Percentiles rank a stretch among this genome's conserved stretches.
Evolutionary conservation across 2,797 vertebrate species (phyloP).

Genomic region (Chelmon rostratus): DNA sequence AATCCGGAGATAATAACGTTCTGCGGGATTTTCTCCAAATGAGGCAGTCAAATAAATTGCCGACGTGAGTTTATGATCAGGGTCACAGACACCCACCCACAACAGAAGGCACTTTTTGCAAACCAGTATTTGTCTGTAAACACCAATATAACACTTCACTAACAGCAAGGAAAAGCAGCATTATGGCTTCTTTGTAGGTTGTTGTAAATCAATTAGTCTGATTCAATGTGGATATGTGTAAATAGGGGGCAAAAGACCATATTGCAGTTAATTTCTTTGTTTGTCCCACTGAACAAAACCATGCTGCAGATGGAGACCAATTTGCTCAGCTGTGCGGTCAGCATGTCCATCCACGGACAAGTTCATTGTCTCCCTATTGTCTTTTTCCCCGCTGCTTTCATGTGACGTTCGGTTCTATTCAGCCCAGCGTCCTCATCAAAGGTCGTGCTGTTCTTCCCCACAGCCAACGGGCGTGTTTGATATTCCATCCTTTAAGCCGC

Average conservation of each 20-base stretch:
- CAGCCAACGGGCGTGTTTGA: constrained; percentile 66
- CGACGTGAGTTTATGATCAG: constrained; percentile 38
- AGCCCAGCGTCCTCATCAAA: constrained; percentile 69
- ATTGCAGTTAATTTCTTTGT: constrained; percentile 24
- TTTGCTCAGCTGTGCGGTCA: constrained; percentile 40
- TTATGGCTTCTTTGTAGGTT: neutral
- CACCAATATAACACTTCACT: constrained; percentile 32
- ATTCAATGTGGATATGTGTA: neutral
- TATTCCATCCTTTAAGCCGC: constrained; percentile 70
- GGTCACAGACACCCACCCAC: constrained; percentile 51
- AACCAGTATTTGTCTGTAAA: constrained; percentile 28
- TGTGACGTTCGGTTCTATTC: constrained; percentile 50
- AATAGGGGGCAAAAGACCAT: neutral
- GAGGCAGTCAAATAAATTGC: constrained; percentile 49
- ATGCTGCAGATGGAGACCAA: constrained; percentile 7
- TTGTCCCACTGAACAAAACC: constrained; percentile 14
- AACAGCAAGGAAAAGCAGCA: neutral
- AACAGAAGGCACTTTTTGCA: constrained; percentile 14
- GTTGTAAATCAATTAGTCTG: neutral
- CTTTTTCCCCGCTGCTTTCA: constrained; percentile 47
- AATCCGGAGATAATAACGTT: constrained; percentile 38
- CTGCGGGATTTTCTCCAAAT: constrained; percentile 35
- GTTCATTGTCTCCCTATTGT: constrained; percentile 48
- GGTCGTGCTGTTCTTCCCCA: constrained; percentile 58
- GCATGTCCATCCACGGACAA: constrained; percentile 28